A percentile compares a stretch with the other conserved stretches of the same genome.
Evolutionary conservation across 2,888 invertebrate genomes (phyloP).

Genomic region (Dicycla oo): DNA sequence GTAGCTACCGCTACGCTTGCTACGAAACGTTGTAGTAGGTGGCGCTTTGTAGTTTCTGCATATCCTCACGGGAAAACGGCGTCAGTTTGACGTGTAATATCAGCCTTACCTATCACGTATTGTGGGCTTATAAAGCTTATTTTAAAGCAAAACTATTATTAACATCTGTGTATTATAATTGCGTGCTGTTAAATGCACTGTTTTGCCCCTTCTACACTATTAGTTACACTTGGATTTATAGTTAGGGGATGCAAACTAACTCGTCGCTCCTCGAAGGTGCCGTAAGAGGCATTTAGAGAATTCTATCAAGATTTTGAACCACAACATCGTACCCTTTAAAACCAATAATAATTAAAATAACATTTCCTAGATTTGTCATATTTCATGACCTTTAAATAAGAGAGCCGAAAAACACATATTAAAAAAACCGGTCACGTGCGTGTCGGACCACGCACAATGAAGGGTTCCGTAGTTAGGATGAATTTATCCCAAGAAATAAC

Average conservation of each 20-base stretch:
- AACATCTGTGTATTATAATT: neutral
- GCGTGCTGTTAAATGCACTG: conserved; percentile 38
- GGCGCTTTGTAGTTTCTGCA: neutral
- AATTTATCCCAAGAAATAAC: too few relatives aligned
- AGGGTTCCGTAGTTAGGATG: too few relatives aligned
- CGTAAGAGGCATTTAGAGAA: conserved; percentile 1
- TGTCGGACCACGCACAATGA: too few relatives aligned
- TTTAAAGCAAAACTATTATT: neutral
- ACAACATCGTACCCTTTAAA: neutral
- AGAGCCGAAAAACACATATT: too few relatives aligned
- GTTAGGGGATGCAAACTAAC: conserved; percentile 17
- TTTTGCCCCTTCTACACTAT: neutral
- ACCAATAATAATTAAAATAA: neutral
- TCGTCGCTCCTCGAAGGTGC: conserved; percentile 5
- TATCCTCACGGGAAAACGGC: neutral
- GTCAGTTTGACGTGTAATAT: neutral
- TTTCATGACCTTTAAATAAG: too few relatives aligned
- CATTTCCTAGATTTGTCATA: too few relatives aligned
- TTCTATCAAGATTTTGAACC: conserved; percentile 15
- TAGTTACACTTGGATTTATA: conserved; percentile 1
- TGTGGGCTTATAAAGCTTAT: conserved; percentile 2
- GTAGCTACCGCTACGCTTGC: too few relatives aligned
- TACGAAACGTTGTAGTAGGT: neutral
- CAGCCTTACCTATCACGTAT: neutral
- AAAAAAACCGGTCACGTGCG: too few relatives aligned